Evolutionary conservation across 2,888 invertebrate genomes (phyloP), one percentile per base, ranked within the genome.

Genomic region (Lasioglossum villosulum): DNA sequence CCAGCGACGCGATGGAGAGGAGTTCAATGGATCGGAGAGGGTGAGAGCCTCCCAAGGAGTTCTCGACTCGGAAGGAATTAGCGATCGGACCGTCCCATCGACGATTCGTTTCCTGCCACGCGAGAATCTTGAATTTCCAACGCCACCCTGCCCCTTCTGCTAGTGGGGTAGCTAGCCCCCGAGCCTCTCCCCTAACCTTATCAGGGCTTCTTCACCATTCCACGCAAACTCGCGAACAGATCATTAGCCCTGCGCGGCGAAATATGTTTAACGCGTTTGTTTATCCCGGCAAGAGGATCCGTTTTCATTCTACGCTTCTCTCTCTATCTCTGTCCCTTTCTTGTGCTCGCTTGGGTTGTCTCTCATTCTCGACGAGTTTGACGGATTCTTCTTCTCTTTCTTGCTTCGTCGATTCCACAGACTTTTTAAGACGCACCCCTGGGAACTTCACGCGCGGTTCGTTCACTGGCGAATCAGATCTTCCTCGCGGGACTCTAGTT

Each of bases 1-100:
- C 52, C 42, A 34, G 34, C 34, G 66, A 66, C 77, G 82, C 71
- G 83, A 75, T 66, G 80, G 75, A 80, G 89, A 82, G 75, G 42
- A 66, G 86, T 89, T 89, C 82, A 88, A 90, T 90, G 90, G 83
- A 85, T 87, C 82, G 85, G 75, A 77, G 81, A 70, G 81, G 83
- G 77, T 77, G 78, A 80, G 87, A 84, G 82, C 75, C 74, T 72
- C 63, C 79, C 79, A 70, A 89, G 90, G 83, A 84, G 83, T 86
- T 85, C 88, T 83, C 85, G 82, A 88, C 88, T 90, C 89, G 89
- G 84, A 89, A 90, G 86, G 88, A 90, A 90, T 90, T 89, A 90
- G 90, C 86, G 89, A 90, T 90, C 88, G 90, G 86, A 82, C 82
- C 89, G 81, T 82, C 84, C 86, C 87, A 89, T 80, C 81, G 80